Evolutionary conservation across 2,797 vertebrate species (phyloP).

Genomic region (Eurystomus glaucurus): DNA sequence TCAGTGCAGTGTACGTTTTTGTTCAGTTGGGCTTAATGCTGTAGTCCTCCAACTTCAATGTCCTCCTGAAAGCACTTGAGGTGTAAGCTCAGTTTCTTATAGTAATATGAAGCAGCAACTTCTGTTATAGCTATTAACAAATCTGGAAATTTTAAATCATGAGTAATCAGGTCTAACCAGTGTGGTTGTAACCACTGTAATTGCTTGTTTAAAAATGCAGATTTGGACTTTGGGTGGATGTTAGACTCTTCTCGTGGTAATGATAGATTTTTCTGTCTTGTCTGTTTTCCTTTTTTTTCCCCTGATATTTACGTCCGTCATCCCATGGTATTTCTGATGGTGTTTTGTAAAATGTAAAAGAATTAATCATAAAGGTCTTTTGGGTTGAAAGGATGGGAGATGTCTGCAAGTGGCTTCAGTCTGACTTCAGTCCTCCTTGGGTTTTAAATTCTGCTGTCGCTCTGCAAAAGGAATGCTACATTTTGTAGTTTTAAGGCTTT

Average conservation of each 20-base stretch:
- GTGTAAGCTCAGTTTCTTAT: neutral
- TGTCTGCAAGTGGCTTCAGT: neutral
- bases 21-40: neutral
- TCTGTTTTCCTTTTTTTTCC: neutral
- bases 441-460: neutral
- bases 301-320: neutral
- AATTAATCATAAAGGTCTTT: neutral
- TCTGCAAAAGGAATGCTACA: neutral
- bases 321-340: neutral
- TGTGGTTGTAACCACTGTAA: constrained; percentile 44
- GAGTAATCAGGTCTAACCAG: constrained; percentile 52
- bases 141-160: constrained; percentile 52
- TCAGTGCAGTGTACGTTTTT: neutral
- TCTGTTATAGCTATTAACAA: constrained; percentile 50
- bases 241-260: neutral
- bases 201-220: constrained; percentile 26
- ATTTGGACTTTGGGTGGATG: constrained; percentile 6
- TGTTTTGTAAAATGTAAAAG: neutral
- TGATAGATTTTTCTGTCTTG: neutral
- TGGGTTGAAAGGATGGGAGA: neutral
- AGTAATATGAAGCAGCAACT: neutral
- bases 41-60: neutral
- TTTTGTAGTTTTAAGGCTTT: neutral
- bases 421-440: neutral
- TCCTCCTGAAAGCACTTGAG: neutral